Evolutionary conservation across 2,888 invertebrate species (phyloP).

Genomic region (Drosophila imparisetae): DNA sequence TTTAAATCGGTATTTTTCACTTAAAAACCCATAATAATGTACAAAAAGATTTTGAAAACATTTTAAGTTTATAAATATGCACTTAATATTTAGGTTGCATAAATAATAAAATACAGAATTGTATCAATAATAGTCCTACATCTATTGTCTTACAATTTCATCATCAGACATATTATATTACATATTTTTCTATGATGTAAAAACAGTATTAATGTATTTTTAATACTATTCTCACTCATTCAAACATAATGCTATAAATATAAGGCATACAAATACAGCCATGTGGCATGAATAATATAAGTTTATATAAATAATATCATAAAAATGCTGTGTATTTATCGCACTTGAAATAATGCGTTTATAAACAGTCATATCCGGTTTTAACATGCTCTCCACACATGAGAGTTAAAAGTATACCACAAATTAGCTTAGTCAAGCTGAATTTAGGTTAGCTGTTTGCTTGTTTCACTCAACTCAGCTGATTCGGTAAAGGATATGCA

Average conservation of each 20-base stretch:
- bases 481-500: neutral
- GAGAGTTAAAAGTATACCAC: neutral
- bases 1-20: neutral
- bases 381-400: neutral
- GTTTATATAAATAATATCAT: neutral
- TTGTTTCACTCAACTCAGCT: neutral
- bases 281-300: no score
- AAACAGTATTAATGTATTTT: no score
- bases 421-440: neutral
- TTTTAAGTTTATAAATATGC: neutral
- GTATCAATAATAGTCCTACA: neutral
- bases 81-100: neutral
- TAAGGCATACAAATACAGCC: neutral
- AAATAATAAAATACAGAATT: neutral
- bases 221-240: neutral
- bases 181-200: neutral
- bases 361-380: no score
- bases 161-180: no score
- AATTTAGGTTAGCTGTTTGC: constrained; percentile 1
- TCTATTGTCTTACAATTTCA: neutral
- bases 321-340: neutral
- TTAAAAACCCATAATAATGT: neutral
- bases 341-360: neutral
- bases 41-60: neutral
- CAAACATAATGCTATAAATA: neutral